Evolutionary conservation across 2,888 invertebrate species (phyloP).

Genomic region (Cremastobaeus sp.): DNA sequence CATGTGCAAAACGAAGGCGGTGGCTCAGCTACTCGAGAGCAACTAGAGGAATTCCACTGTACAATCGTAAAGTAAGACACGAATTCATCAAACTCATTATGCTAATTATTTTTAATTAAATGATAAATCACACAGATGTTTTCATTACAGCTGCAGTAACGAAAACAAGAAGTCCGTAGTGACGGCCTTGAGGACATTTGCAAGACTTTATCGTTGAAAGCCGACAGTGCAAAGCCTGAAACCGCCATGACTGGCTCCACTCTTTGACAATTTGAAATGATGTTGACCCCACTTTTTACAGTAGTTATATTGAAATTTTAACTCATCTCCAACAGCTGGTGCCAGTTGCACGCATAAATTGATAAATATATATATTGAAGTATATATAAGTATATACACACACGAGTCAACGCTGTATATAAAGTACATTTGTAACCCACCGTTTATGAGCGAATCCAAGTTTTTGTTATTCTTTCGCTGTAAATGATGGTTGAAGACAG

Average conservation of each 20-base stretch:
- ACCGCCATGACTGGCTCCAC: slow-evolving; percentile 8
- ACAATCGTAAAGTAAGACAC: slow-evolving; percentile 85
- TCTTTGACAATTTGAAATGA: slow-evolving; percentile 3
- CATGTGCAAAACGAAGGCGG: slow-evolving; percentile 86
- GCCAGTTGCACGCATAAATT: background rate
- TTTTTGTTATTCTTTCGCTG: slow-evolving; percentile 13
- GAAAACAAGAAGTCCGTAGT: slow-evolving; percentile 89
- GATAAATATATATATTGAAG: slow-evolving; percentile 4
- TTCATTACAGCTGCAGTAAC: slow-evolving; percentile 81
- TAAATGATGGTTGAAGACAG: background rate
- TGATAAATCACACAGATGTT: too few species aligned
- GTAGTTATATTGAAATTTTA: slow-evolving; percentile 22
- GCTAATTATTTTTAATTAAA: slow-evolving; percentile 61
- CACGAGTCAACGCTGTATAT: slow-evolving; percentile 13
- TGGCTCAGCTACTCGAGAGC: slow-evolving; percentile 87
- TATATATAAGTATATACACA: background rate
- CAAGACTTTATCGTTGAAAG: slow-evolving; percentile 89
- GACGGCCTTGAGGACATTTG: slow-evolving; percentile 89
- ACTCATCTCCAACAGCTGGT: slow-evolving; percentile 2
- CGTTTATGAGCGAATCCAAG: slow-evolving; percentile 9
- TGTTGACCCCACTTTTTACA: slow-evolving; percentile 7
- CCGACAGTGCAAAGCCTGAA: slow-evolving; percentile 11
- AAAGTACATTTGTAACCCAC: slow-evolving; percentile 16
- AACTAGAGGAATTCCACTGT: slow-evolving; percentile 90
- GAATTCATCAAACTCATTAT: too few species aligned